A percentile compares a stretch with the other conserved stretches of the same genome.
phyloP scores from a whole-genome alignment of 2,888 invertebrate species.

The Cheilosia vernalis region DNA sequence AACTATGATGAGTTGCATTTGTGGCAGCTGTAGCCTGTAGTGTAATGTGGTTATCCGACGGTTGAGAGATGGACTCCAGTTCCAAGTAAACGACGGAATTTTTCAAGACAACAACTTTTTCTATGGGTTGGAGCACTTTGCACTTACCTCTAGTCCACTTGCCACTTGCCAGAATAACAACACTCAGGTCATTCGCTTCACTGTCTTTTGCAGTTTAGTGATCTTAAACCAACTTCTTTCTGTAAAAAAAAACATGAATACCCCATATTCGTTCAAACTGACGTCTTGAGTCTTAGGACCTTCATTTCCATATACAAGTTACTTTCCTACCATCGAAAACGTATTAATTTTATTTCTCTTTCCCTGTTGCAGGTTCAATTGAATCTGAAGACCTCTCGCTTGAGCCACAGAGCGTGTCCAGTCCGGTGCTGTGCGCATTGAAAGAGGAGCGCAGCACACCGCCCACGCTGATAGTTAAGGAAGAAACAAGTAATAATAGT shows the following conservation, averaged over 20 bases:
- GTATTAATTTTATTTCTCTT: conserved; percentile 56
- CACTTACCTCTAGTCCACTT: too few species aligned
- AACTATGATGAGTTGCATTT: neutral
- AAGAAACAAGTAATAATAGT: conserved; percentile 90
- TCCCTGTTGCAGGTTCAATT: conserved; percentile 88
- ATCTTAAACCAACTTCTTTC: too few species aligned
- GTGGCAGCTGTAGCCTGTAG: neutral
- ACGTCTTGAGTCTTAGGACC: too few species aligned
- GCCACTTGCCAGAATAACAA: too few species aligned
- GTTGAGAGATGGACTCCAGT: too few species aligned
- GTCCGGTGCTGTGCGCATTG: conserved; percentile 85
- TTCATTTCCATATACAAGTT: too few species aligned
- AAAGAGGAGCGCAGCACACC: conserved; percentile 88
- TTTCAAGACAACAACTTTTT: too few species aligned
- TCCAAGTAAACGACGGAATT: too few species aligned
- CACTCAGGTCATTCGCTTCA: too few species aligned
- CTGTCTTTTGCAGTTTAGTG: too few species aligned
- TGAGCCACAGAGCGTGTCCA: conserved; percentile 84
- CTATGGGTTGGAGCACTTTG: too few species aligned
- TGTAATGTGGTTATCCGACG: neutral
- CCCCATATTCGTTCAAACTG: neutral
- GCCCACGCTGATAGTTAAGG: conserved; percentile 87
- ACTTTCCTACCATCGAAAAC: neutral
- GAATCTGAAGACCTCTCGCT: conserved; percentile 91
- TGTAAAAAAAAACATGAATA: neutral